Conservation (phyloP, 23 tunicate species). For the Botrylloides violaceus region DNA sequence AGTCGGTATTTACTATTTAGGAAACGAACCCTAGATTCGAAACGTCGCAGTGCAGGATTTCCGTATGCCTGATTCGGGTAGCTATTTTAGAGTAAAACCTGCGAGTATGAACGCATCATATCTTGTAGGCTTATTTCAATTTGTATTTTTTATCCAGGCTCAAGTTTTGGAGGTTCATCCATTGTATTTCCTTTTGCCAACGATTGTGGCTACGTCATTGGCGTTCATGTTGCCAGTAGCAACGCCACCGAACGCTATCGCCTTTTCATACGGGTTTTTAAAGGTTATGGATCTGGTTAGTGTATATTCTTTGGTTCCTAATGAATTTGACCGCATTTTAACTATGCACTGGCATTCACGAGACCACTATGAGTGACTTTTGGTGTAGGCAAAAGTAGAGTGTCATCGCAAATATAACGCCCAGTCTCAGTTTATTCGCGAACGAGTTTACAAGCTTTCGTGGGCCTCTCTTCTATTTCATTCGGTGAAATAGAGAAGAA, state of each 20-base stretch:
- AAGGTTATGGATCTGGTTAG: conserved; percentile 80
- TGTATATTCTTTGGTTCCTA: not conserved
- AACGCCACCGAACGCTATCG: conserved; percentile 90
- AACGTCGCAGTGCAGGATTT: too few species aligned
- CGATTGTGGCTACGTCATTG: conserved; percentile 50
- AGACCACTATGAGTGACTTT: not conserved
- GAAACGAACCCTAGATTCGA: too few species aligned
- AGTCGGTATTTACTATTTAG: too few species aligned
- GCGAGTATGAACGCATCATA: too few species aligned
- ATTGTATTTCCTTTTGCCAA: conserved; percentile 55
- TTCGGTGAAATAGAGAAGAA: too few species aligned
- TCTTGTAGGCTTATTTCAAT: too few species aligned
- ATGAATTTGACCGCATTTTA: not conserved
- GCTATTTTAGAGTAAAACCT: too few species aligned
- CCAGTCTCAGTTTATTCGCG: too few species aligned
- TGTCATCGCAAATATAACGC: not conserved
- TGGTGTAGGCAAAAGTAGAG: not conserved
- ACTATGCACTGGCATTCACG: not conserved
- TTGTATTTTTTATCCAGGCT: conserved; percentile 31
- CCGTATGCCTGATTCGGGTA: too few species aligned
- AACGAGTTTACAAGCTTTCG: too few species aligned
- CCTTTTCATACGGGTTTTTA: conserved; percentile 72
- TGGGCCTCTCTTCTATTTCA: too few species aligned
- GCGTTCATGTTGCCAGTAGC: conserved; percentile 94
- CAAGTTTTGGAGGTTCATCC: conserved; percentile 63